A percentile compares a stretch with the other conserved stretches of the same genome.
These are phyloP conservation scores for Sternotherus odoratus DNA, from an alignment of 2,797 vertebrate species.

Conservation along the genomic window DNA sequence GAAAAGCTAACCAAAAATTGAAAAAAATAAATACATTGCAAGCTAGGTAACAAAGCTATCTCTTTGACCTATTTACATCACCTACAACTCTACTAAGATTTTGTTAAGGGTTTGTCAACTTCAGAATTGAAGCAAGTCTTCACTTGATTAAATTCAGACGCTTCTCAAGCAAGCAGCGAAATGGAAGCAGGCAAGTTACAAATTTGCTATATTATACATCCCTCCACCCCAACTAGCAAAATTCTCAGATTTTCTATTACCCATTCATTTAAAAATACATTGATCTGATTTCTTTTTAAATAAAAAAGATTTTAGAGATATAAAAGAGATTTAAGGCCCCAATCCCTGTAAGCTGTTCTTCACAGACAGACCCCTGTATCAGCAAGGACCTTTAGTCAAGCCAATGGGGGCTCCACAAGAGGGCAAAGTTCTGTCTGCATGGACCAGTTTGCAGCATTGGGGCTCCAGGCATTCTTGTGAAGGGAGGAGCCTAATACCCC, in stretches of 20 bases:
- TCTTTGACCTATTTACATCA: constrained; percentile 51
- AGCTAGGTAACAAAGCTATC: constrained; percentile 28
- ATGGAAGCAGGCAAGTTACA: constrained; percentile 63
- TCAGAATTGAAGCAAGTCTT: constrained; percentile 21
- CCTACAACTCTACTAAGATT: constrained; percentile 18
- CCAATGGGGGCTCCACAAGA: constrained; percentile 36
- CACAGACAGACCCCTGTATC: neutral
- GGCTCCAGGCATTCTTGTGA: neutral
- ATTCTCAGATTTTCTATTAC: constrained; percentile 19
- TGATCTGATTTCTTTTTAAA: neutral
- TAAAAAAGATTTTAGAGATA: constrained; percentile 27
- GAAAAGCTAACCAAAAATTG: neutral
- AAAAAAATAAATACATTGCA: neutral
- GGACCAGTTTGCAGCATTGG: neutral
- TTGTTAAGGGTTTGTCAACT: constrained; percentile 25
- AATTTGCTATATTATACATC: constrained; percentile 22
- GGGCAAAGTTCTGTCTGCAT: constrained; percentile 33
- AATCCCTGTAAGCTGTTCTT: neutral
- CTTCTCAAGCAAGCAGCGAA: neutral
- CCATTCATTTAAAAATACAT: constrained; percentile 62
- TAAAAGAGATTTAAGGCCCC: neutral
- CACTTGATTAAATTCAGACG: constrained; percentile 6
- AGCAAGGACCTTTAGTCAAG: constrained; percentile 4
- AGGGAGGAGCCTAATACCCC: neutral
- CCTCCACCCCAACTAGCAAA: constrained; percentile 57